phyloP scores from a whole-genome alignment of 2,888 invertebrate species.

The Drosophila tanythrix region DNA sequence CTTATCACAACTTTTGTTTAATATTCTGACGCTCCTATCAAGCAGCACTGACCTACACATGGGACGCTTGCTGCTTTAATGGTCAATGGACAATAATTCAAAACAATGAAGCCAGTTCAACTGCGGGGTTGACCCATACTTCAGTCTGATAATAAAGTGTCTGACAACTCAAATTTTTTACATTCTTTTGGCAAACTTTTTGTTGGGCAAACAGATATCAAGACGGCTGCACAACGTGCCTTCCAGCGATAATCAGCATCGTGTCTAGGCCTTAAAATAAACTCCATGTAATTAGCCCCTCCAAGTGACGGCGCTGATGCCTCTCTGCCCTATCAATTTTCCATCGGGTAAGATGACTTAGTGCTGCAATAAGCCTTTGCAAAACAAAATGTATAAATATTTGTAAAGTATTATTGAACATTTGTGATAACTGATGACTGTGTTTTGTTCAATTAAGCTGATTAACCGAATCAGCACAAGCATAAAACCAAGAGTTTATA shows the following conservation, averaged over 20 bases:
- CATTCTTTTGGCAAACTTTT: constrained; percentile 61
- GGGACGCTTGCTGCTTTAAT: background rate
- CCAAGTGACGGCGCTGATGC: constrained; percentile 51
- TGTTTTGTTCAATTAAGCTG: background rate
- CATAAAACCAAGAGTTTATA: too few species aligned
- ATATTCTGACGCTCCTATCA: background rate
- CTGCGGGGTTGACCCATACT: constrained; percentile 7
- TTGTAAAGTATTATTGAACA: background rate
- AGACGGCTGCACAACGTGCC: constrained; percentile 69
- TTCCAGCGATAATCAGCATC: constrained; percentile 73
- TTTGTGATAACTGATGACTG: background rate
- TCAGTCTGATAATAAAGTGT: constrained; percentile 63
- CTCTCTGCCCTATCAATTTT: constrained; percentile 1
- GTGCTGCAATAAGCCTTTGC: background rate
- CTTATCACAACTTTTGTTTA: constrained; percentile 16
- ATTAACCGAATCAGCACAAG: background rate
- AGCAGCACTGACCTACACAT: constrained; percentile 30
- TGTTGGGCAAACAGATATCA: constrained; percentile 40
- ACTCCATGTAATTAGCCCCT: constrained; percentile 80
- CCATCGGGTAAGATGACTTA: background rate
- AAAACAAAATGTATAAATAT: background rate
- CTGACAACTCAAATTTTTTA: constrained; percentile 44
- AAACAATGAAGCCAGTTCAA: background rate
- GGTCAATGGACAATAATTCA: background rate
- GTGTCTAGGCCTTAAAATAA: constrained; percentile 78